Conservation (phyloP, 2,797 vertebrate genomes). For the Peromyscus attwateri region DNA sequence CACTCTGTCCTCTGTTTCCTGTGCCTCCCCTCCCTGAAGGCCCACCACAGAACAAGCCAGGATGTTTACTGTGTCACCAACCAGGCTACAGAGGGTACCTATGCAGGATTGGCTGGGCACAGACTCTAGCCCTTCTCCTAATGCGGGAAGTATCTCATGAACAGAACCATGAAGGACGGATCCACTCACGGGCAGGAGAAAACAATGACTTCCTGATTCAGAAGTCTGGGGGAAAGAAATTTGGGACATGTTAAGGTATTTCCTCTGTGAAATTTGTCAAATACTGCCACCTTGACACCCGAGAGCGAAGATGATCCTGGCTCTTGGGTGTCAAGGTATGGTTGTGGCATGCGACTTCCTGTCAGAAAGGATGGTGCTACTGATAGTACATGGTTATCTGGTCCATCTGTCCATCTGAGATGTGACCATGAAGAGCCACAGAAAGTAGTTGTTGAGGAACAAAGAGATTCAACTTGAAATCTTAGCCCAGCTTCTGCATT, state of each 20-base stretch:
- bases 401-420: conserved; percentile 16
- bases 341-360: background rate
- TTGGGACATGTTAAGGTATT: background rate
- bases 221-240: background rate
- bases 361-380: background rate
- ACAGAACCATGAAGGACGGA: background rate
- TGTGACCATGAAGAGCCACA: background rate
- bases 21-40: background rate
- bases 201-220: conserved; percentile 7
- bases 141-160: background rate
- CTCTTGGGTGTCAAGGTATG: background rate
- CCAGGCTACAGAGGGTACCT: background rate
- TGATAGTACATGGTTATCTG: background rate
- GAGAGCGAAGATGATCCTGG: background rate
- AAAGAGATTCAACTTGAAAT: background rate
- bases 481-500: conserved; percentile 6
- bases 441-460: background rate
- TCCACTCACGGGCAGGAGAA: background rate
- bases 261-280: conserved; percentile 31
- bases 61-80: background rate
- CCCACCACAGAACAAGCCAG: background rate
- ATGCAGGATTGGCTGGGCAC: background rate
- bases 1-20: background rate
- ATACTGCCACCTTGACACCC: background rate
- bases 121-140: conserved; percentile 33